A percentile compares a stretch with the other conserved stretches of the same genome.
Evolutionary conservation across 2,888 invertebrate genomes (phyloP).

Genomic region (Cyrtodaria siliqua): DNA sequence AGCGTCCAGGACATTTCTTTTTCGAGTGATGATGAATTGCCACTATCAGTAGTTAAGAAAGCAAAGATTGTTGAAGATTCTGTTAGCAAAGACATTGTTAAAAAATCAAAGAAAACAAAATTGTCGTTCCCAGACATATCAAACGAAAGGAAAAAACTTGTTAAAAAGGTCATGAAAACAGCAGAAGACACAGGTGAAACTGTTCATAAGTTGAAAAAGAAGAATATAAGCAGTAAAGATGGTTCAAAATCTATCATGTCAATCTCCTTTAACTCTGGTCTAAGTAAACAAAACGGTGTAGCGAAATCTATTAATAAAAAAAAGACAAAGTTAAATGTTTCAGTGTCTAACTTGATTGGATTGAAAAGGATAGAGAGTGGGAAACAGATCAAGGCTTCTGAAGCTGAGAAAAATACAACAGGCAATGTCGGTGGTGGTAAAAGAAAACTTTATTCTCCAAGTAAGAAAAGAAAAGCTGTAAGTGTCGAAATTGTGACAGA

Average conservation of each 20-base stretch:
- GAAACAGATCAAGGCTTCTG: neutral
- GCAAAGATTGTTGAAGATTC: neutral
- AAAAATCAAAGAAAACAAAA: constrained; percentile 7
- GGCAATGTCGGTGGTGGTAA: neutral
- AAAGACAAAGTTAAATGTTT: constrained; percentile 26
- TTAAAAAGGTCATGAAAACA: constrained; percentile 4
- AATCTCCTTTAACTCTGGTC: constrained; percentile 5
- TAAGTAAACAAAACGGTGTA: too few species aligned
- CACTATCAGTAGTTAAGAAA: constrained; percentile 2
- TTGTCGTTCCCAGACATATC: neutral
- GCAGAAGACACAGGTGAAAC: neutral
- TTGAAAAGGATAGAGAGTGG: constrained; percentile 11
- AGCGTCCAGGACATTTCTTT: constrained; percentile 38
- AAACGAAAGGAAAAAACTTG: constrained; percentile 8
- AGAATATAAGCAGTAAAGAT: too few species aligned
- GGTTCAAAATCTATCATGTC: too few species aligned
- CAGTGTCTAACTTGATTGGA: constrained; percentile 33
- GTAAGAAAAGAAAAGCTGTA: constrained; percentile 21
- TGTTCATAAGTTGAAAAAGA: too few species aligned
- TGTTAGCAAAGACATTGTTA: neutral
- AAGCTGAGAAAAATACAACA: too few species aligned
- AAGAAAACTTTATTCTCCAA: neutral
- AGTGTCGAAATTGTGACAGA: too few species aligned
- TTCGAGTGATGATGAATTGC: constrained; percentile 24
- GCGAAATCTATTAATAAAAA: constrained; percentile 25